These are phyloP conservation scores for Teleopsis dalmanni DNA, from an alignment of 1,140 invertebrate genomes.

Conservation along the genomic window DNA sequence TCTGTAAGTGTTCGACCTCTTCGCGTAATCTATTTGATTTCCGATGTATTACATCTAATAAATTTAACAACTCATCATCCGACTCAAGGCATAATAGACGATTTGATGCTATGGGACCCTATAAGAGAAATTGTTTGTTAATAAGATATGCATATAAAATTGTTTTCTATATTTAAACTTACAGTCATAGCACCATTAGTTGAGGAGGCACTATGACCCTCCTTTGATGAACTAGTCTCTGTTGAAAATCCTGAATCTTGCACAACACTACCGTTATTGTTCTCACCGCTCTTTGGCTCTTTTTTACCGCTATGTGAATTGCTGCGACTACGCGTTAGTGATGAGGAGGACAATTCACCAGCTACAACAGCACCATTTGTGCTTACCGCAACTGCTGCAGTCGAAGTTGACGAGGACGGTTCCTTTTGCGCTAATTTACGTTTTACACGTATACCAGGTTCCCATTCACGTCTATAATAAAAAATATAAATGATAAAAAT, in stretches of 20 bases:
- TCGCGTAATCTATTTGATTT: constrained; percentile 68
- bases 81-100: constrained; percentile 46
- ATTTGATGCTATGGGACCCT: constrained; percentile 39
- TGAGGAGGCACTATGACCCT: constrained; percentile 54
- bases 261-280: constrained; percentile 55
- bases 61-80: constrained; percentile 76
- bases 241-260: constrained; percentile 81
- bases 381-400: constrained; percentile 6
- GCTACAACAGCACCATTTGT: constrained; percentile 11
- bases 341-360: constrained; percentile 44
- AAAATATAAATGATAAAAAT: neutral
- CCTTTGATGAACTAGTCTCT: constrained; percentile 68
- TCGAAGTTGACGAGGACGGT: constrained; percentile 29
- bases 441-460: constrained; percentile 68
- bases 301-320: constrained; percentile 56
- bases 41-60: constrained; percentile 75
- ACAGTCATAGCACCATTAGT: constrained; percentile 43
- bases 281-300: constrained; percentile 47
- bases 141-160: constrained; percentile 25
- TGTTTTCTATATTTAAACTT: constrained; percentile 3
- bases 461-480: constrained; percentile 53
- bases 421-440: constrained; percentile 53
- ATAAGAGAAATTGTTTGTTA: neutral
- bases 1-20: constrained; percentile 56
- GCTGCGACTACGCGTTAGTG: constrained; percentile 54